Evolutionary conservation across 2,797 vertebrate genomes (phyloP).

Genomic region (Pangasius krempfi): DNA sequence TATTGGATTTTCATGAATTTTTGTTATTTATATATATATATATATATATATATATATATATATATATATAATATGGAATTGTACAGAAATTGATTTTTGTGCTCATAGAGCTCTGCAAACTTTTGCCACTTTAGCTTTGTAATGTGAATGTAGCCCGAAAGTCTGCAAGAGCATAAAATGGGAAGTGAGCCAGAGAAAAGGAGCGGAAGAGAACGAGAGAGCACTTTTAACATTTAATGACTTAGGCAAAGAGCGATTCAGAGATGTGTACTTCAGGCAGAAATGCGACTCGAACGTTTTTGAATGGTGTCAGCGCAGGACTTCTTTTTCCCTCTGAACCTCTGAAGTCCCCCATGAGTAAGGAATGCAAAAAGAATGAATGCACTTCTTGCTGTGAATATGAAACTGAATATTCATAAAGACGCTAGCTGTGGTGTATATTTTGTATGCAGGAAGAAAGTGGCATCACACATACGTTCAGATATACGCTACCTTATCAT

Average conservation of each 20-base stretch:
- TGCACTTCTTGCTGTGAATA: background rate
- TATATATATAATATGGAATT: background rate
- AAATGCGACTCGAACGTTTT: background rate
- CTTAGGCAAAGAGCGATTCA: slow-evolving; percentile 8
- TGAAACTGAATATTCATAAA: slow-evolving; percentile 39
- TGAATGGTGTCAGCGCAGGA: background rate
- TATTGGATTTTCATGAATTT: background rate
- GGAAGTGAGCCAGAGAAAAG: background rate
- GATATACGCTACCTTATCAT: slow-evolving; percentile 12
- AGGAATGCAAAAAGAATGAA: slow-evolving; percentile 38
- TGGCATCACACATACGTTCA: background rate
- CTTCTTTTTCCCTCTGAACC: background rate
- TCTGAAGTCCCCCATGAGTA: slow-evolving; percentile 19
- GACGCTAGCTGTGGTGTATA: background rate
- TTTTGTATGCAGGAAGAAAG: slow-evolving; percentile 25
- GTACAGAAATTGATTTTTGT: background rate
- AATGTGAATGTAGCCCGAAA: background rate
- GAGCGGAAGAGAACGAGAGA: slow-evolving; percentile 10
- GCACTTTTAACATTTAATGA: slow-evolving; percentile 49
- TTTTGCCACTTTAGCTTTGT: background rate
- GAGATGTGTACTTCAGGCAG: slow-evolving; percentile 11
- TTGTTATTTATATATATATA: background rate
- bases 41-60: background rate
- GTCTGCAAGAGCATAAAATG: background rate
- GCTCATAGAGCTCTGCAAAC: background rate